Conservation (phyloP, 2,888 invertebrate genomes). For the Poecilus cupreus region DNA sequence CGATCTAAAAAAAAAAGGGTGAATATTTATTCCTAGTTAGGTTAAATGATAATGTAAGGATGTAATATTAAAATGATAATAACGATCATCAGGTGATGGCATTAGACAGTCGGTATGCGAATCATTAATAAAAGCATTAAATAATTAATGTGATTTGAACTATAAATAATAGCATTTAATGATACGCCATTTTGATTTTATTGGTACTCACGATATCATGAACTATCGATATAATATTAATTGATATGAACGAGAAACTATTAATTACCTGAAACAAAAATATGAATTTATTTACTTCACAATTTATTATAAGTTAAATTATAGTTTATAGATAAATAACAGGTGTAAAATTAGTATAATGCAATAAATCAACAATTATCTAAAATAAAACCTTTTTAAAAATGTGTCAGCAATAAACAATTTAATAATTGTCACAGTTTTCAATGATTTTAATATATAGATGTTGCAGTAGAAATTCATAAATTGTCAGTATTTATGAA, state of each 20-base stretch:
- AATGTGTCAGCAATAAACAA: constrained; percentile 20
- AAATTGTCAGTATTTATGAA: constrained; percentile 43
- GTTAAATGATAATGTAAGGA: neutral
- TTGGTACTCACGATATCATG: constrained; percentile 22
- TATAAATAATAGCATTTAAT: constrained; percentile 20
- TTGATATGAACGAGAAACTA: constrained; percentile 29
- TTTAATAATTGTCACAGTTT: constrained; percentile 15
- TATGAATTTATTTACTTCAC: constrained; percentile 14
- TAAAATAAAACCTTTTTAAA: constrained; percentile 5
- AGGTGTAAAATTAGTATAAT: constrained; percentile 25
- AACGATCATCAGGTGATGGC: neutral
- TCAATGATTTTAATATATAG: constrained; percentile 24
- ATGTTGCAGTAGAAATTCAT: constrained; percentile 29
- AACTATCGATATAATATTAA: constrained; percentile 27
- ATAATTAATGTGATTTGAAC: neutral
- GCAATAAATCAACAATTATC: constrained; percentile 6
- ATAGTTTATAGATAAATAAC: constrained; percentile 14
- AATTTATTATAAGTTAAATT: constrained; percentile 28
- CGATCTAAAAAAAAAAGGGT: too few species aligned
- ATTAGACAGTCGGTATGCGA: too few species aligned
- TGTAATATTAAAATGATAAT: neutral
- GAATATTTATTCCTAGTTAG: too few species aligned
- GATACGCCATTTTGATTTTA: constrained; percentile 15
- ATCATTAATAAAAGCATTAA: neutral
- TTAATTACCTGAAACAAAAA: constrained; percentile 15